Conservation (phyloP, 2,113 vertebrate species). For the Oreochromis spilurus region DNA sequence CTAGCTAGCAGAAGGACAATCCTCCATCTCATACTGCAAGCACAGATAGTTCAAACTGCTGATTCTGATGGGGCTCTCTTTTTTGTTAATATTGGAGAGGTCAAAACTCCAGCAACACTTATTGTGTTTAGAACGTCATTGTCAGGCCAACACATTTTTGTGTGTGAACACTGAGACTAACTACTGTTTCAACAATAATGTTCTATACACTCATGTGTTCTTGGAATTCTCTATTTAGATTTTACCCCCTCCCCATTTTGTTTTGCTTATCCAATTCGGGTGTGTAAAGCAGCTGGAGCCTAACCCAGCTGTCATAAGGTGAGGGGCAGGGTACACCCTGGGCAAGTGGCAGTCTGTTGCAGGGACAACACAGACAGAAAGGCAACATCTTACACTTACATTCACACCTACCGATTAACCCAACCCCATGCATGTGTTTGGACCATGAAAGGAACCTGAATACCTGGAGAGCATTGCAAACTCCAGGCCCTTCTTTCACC, state of each 20-base stretch:
- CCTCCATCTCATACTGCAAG: neutral
- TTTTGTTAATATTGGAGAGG: neutral
- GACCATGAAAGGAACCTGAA: neutral
- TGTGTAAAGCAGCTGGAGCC: neutral
- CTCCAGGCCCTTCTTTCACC: neutral
- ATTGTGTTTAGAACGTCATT: neutral
- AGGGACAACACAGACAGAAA: neutral
- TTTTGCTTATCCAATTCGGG: neutral
- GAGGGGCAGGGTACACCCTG: neutral
- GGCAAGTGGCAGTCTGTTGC: neutral
- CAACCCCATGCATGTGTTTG: neutral
- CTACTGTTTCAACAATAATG: neutral
- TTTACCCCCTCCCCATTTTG: neutral
- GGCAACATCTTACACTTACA: neutral
- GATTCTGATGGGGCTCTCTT: neutral
- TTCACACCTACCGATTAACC: neutral
- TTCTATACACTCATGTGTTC: neutral
- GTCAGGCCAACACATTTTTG: neutral
- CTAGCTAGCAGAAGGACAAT: neutral
- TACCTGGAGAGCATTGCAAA: neutral
- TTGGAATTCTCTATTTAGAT: neutral
- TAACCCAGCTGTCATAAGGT: neutral
- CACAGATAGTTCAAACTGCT: neutral
- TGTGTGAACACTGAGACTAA: neutral
- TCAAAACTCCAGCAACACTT: neutral